A percentile compares a stretch with the other conserved stretches of the same genome.
These are phyloP conservation scores for Hippocampus zosterae DNA, from an alignment of 2,113 vertebrate genomes.

Conservation along the genomic window DNA sequence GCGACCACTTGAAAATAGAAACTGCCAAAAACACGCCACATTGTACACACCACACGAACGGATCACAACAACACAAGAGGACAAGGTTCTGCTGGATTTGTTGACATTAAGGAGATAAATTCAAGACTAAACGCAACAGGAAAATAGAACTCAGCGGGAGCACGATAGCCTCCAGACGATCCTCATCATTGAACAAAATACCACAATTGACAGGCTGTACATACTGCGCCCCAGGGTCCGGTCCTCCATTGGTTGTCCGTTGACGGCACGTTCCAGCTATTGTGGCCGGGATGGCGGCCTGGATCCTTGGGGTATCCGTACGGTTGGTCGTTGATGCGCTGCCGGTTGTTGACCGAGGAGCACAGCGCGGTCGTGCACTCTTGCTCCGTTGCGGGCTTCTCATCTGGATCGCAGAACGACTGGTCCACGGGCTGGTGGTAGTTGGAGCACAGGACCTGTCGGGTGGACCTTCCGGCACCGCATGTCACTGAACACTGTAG, in stretches of 20 bases:
- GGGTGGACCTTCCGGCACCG: slow-evolving; percentile 75
- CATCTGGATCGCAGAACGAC: slow-evolving; percentile 81
- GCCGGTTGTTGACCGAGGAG: slow-evolving; percentile 64
- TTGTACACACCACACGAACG: no score
- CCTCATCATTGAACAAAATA: not conserved
- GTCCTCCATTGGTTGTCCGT: slow-evolving; percentile 88
- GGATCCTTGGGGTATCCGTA: slow-evolving; percentile 72
- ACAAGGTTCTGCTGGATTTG: no score
- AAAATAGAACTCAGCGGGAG: not conserved
- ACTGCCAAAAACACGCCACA: no score
- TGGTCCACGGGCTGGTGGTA: slow-evolving; percentile 82
- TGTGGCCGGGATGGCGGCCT: slow-evolving; percentile 74
- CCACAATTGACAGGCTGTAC: slow-evolving; percentile 37
- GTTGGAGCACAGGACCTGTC: slow-evolving; percentile 84
- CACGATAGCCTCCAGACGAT: no score
- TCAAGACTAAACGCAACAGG: not conserved
- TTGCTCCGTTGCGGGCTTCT: slow-evolving; percentile 73
- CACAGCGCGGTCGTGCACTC: slow-evolving; percentile 80
- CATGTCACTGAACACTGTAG: slow-evolving; percentile 89
- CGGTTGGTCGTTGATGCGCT: slow-evolving; percentile 73
- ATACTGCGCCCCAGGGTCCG: slow-evolving; percentile 96
- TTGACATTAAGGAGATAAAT: no score
- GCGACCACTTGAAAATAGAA: no score
- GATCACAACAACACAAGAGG: no score
- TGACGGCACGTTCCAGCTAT: slow-evolving; percentile 72